These are phyloP conservation scores for Venturia canescens DNA, from an alignment of 1,140 invertebrate genomes.

Conservation along the genomic window DNA sequence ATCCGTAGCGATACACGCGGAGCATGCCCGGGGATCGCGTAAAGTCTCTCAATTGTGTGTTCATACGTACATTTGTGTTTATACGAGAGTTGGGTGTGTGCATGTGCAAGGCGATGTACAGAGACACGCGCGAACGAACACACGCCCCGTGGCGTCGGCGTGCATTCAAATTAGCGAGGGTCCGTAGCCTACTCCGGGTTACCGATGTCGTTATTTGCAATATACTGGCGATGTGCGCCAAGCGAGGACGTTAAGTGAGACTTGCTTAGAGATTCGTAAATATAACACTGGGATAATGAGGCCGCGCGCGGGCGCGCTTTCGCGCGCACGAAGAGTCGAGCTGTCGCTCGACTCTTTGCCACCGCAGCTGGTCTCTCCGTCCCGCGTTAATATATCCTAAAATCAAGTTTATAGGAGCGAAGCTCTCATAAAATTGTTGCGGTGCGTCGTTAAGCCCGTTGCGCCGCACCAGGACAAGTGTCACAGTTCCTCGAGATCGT, in stretches of 20 bases:
- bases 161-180: constrained; percentile 51
- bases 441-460: neutral
- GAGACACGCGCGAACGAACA: neutral
- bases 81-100: too few relatives aligned
- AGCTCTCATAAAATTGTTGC: neutral
- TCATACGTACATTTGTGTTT: neutral
- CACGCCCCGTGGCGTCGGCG: constrained; percentile 27
- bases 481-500: neutral
- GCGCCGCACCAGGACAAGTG: neutral
- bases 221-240: constrained; percentile 47
- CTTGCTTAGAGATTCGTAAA: constrained; percentile 42
- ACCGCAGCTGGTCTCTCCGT: neutral
- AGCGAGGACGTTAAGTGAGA: constrained; percentile 54
- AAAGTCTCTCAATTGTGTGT: constrained; percentile 35
- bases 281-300: neutral
- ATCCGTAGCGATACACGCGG: constrained; percentile 24
- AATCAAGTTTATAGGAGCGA: neutral
- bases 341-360: neutral
- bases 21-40: constrained; percentile 41
- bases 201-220: constrained; percentile 53
- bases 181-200: constrained; percentile 40
- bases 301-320: constrained; percentile 19
- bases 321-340: constrained; percentile 36
- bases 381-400: neutral
- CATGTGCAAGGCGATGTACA: neutral